Percentiles rank a stretch among this genome's conserved stretches.
Conservation (phyloP, 2,888 invertebrate genomes). For the Ochropleura plecta region DNA sequence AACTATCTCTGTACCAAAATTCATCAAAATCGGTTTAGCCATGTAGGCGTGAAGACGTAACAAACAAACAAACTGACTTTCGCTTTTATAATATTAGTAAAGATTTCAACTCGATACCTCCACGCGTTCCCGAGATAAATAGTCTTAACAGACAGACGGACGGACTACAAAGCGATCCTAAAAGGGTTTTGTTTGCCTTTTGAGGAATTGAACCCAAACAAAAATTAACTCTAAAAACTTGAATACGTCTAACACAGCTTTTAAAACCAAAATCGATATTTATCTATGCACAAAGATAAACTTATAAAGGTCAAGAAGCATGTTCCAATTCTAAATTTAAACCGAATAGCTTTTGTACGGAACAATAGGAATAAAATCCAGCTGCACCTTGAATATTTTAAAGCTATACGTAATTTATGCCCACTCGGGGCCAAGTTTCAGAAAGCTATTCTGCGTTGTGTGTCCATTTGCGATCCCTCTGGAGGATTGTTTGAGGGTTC, state of each 20-base stretch:
- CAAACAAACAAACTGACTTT: too few relatives aligned
- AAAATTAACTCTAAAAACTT: neutral
- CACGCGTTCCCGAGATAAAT: too few relatives aligned
- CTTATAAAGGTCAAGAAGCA: constrained; percentile 13
- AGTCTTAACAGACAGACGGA: too few relatives aligned
- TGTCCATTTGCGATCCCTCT: constrained; percentile 52
- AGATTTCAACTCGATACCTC: too few relatives aligned
- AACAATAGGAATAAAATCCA: constrained; percentile 49
- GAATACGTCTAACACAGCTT: neutral
- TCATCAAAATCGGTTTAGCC: too few relatives aligned
- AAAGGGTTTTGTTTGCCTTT: too few relatives aligned
- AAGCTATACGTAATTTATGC: constrained; percentile 50
- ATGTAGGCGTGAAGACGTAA: too few relatives aligned
- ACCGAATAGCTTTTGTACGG: constrained; percentile 16
- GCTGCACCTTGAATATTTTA: constrained; percentile 49
- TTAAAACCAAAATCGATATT: neutral
- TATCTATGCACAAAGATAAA: neutral
- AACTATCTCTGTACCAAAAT: too few relatives aligned
- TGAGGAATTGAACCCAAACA: too few relatives aligned
- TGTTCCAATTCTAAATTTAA: constrained; percentile 21
- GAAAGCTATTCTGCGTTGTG: constrained; percentile 45
- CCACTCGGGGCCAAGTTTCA: constrained; percentile 42
- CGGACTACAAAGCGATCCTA: too few relatives aligned
- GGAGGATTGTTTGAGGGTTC: constrained; percentile 35
- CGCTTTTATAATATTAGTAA: too few relatives aligned